phyloP scores from a whole-genome alignment of 2,113 vertebrate genomes.

The Apteryx owenii region DNA sequence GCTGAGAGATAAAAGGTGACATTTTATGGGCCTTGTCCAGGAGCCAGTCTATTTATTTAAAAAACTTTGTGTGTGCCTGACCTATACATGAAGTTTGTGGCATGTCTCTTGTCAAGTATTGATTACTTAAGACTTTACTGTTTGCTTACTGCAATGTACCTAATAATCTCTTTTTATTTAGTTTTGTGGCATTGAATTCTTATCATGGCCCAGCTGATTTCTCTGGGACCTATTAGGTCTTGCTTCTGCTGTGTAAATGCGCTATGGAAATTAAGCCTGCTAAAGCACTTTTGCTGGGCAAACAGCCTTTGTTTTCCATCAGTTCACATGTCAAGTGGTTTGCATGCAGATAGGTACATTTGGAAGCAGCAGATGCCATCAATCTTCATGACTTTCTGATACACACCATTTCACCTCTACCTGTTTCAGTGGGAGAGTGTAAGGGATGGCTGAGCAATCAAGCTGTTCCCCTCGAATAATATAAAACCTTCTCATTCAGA shows the following conservation, averaged over 20 bases:
- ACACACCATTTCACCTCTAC: conserved; percentile 86
- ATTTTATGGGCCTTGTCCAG: conserved; percentile 76
- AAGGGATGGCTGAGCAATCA: conserved; percentile 83
- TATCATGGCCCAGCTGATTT: conserved; percentile 80
- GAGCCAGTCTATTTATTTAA: conserved; percentile 76
- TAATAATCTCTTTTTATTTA: conserved; percentile 83
- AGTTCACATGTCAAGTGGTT: conserved; percentile 77
- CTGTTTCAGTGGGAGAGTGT: conserved; percentile 80
- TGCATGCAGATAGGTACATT: conserved; percentile 76
- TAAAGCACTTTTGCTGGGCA: conserved; percentile 64
- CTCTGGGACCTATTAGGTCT: conserved; percentile 82
- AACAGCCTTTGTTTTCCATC: conserved; percentile 76
- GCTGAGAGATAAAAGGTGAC: conserved; percentile 80
- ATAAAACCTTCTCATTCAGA: conserved; percentile 65
- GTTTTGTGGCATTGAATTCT: conserved; percentile 81
- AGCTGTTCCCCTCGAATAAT: conserved; percentile 78
- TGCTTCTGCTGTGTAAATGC: conserved; percentile 75
- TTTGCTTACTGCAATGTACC: conserved; percentile 76
- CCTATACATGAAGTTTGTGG: conserved; percentile 77
- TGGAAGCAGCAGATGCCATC: conserved; percentile 65
- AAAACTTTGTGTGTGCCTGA: conserved; percentile 69
- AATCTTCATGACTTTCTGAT: conserved; percentile 89
- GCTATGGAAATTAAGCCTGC: conserved; percentile 76
- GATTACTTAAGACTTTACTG: conserved; percentile 76
- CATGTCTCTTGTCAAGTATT: conserved; percentile 78